Conservation (phyloP, 2,113 vertebrate species). For the Synchiropus splendidus region DNA sequence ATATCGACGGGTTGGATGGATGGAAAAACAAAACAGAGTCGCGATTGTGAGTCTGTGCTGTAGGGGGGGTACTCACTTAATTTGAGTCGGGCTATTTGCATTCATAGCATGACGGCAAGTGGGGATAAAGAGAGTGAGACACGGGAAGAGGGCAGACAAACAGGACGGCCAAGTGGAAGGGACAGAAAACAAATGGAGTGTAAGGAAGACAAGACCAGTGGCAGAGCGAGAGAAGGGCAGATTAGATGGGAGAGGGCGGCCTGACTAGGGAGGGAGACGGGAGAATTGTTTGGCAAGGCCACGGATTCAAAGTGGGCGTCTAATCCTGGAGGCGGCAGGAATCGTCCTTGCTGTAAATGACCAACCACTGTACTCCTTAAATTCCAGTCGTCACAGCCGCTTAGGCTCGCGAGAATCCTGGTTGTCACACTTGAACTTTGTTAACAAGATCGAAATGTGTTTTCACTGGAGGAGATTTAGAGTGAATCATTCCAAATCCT, state of each 20-base stretch:
- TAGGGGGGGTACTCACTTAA: slow-evolving; percentile 23
- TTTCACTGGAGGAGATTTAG: too few relatives aligned
- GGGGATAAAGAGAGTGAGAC: slow-evolving; percentile 3
- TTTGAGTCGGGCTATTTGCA: slow-evolving; percentile 43
- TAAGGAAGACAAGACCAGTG: slow-evolving; percentile 40
- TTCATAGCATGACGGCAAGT: slow-evolving; percentile 21
- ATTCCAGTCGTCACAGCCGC: too few relatives aligned
- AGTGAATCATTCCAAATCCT: too few relatives aligned
- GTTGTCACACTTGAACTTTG: too few relatives aligned
- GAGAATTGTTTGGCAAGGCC: slow-evolving; percentile 36
- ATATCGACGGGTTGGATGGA: slow-evolving; percentile 29
- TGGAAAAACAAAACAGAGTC: slow-evolving; percentile 3
- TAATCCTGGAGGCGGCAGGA: slow-evolving; percentile 37
- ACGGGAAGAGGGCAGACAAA: slow-evolving; percentile 14
- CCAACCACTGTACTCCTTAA: too few relatives aligned
- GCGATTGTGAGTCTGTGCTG: slow-evolving; percentile 2
- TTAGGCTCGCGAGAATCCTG: too few relatives aligned
- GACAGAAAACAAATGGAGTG: slow-evolving; percentile 52
- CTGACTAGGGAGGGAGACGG: slow-evolving; percentile 39
- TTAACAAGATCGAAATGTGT: too few relatives aligned
- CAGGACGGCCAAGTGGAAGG: slow-evolving; percentile 18
- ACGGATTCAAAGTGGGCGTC: slow-evolving; percentile 47
- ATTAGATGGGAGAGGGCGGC: too few relatives aligned
- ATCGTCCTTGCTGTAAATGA: slow-evolving; percentile 21
- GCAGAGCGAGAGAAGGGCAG: slow-evolving; percentile 24